These are phyloP conservation scores for Neodiprion fabricii DNA, from an alignment of 1,140 invertebrate genomes.

Conservation along the genomic window DNA sequence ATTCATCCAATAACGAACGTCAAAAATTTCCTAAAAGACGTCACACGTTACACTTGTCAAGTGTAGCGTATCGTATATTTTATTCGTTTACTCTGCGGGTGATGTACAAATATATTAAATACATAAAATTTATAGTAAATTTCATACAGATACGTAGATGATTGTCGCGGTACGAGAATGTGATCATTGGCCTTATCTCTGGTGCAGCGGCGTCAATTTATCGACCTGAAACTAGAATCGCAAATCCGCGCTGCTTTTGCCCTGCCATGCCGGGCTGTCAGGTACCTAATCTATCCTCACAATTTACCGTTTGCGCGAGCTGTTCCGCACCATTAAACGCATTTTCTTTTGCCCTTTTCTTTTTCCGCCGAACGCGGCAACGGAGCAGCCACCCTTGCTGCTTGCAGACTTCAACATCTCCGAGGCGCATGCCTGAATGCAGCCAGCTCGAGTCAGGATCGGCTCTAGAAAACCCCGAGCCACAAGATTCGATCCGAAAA, in stretches of 20 bases:
- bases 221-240: not conserved
- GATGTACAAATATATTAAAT: too few relatives aligned
- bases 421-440: conserved; percentile 35
- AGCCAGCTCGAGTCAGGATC: conserved; percentile 31
- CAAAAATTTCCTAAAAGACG: too few relatives aligned
- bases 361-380: not conserved
- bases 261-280: not conserved
- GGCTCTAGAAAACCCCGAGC: conserved; percentile 19
- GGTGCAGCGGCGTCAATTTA: not conserved
- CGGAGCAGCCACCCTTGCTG: conserved; percentile 2
- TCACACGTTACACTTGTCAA: too few relatives aligned
- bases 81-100: too few relatives aligned
- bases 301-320: not conserved
- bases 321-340: conserved; percentile 30
- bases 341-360: conserved; percentile 19
- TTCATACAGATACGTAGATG: too few relatives aligned
- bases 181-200: too few relatives aligned
- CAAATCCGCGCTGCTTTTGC: not conserved
- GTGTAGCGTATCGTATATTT: too few relatives aligned
- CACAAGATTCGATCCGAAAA: not conserved
- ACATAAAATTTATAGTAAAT: too few relatives aligned
- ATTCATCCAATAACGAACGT: too few relatives aligned
- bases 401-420: not conserved
- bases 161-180: too few relatives aligned
- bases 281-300: not conserved